Evolutionary conservation across 2,113 vertebrate genomes (phyloP).

Genomic region (Ploceus nigricollis): DNA sequence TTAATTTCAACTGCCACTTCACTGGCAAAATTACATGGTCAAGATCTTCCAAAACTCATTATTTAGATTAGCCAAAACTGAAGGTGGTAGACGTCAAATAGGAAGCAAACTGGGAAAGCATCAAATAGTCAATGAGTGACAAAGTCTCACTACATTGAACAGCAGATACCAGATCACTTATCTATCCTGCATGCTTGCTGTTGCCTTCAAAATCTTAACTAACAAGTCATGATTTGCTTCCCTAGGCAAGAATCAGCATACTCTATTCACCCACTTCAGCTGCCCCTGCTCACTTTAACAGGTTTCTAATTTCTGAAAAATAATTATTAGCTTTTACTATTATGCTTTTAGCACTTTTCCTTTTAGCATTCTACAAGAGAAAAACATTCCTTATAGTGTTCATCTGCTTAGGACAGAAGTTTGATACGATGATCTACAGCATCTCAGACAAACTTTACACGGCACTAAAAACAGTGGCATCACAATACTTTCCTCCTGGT

Average conservation of each 20-base stretch:
- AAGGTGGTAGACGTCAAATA: not conserved
- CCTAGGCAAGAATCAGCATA: not conserved
- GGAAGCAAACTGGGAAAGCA: not conserved
- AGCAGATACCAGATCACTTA: not conserved
- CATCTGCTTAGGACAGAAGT: not conserved
- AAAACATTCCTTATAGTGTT: not conserved
- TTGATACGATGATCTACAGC: not conserved
- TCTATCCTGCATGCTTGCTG: not conserved
- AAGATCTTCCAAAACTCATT: not conserved
- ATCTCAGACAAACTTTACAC: not conserved
- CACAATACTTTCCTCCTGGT: not conserved
- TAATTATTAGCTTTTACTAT: not conserved
- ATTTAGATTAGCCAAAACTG: not conserved
- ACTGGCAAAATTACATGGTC: not conserved
- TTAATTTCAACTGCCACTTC: not conserved
- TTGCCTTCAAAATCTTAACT: not conserved
- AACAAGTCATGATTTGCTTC: not conserved
- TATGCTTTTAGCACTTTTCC: not conserved
- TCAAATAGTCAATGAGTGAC: not conserved
- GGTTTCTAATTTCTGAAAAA: not conserved
- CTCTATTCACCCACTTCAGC: not conserved
- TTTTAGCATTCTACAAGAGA: not conserved
- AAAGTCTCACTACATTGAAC: not conserved
- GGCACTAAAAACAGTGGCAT: not conserved
- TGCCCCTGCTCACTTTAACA: not conserved